Percentiles rank a stretch among this genome's conserved stretches.
phyloP scores from a whole-genome alignment of 2,113 vertebrate genomes.

The Charadrius vociferus region DNA sequence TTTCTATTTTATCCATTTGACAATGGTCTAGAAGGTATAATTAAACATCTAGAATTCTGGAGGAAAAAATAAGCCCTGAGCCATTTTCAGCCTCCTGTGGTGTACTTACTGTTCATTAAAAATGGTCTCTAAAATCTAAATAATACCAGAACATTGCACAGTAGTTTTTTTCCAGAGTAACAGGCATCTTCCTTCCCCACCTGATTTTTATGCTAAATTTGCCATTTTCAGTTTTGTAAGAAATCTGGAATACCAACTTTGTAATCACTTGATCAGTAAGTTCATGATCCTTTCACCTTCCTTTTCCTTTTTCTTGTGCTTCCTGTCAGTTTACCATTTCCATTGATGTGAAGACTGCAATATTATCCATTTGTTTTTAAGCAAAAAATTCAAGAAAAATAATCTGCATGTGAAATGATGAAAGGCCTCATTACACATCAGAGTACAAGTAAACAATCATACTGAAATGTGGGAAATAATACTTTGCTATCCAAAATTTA shows the following conservation, averaged over 20 bases:
- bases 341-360: neutral
- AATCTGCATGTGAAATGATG: neutral
- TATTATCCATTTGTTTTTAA: neutral
- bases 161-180: neutral
- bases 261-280: neutral
- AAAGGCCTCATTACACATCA: neutral
- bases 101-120: neutral
- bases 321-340: neutral
- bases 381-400: neutral
- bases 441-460: neutral
- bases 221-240: neutral
- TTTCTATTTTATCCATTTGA: neutral
- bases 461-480: neutral
- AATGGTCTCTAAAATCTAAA: neutral
- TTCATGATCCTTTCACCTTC: neutral
- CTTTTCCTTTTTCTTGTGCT: neutral
- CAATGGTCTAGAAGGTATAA: neutral
- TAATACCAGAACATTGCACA: neutral
- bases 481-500: neutral
- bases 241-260: neutral
- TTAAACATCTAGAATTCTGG: neutral
- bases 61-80: neutral
- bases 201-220: neutral
- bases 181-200: neutral
- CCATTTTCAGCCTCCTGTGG: neutral